Evolutionary conservation across 2,113 vertebrate genomes (phyloP).

Genomic region (Saguinus midas): DNA sequence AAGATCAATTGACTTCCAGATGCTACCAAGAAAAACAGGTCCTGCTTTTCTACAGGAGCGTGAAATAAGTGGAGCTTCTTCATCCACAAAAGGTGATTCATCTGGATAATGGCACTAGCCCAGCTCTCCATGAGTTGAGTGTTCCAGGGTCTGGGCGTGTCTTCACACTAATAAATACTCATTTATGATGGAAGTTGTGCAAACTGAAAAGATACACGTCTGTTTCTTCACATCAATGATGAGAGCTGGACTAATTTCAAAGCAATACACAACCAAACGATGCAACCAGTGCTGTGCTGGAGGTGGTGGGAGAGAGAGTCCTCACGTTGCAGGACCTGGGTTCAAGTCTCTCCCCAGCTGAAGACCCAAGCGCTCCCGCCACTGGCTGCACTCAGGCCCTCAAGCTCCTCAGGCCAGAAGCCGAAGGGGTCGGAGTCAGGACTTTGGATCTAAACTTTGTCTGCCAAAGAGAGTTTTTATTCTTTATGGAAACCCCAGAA

Average conservation of each 20-base stretch:
- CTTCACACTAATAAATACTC: accelerated
- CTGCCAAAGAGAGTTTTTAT: background rate
- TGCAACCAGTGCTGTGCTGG: accelerated
- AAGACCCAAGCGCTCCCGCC: background rate
- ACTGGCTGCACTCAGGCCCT: too few relatives aligned
- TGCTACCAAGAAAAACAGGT: background rate
- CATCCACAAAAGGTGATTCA: background rate
- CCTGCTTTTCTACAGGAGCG: background rate
- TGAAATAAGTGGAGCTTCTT: accelerated
- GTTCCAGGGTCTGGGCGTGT: background rate
- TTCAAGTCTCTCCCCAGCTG: accelerated
- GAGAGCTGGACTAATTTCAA: background rate
- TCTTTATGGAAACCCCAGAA: background rate
- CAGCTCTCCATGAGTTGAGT: accelerated
- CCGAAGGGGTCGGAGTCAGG: background rate
- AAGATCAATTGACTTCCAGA: background rate
- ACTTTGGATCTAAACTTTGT: too few relatives aligned
- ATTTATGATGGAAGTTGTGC: accelerated
- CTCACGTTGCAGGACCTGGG: accelerated
- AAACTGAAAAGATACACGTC: background rate
- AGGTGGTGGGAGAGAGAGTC: accelerated
- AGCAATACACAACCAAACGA: background rate
- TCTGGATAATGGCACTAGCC: background rate
- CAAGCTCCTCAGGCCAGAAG: accelerated
- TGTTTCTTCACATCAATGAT: background rate